Evolutionary conservation across 1,140 invertebrate genomes (phyloP).

Genomic region (Brachionus plicatilis): DNA sequence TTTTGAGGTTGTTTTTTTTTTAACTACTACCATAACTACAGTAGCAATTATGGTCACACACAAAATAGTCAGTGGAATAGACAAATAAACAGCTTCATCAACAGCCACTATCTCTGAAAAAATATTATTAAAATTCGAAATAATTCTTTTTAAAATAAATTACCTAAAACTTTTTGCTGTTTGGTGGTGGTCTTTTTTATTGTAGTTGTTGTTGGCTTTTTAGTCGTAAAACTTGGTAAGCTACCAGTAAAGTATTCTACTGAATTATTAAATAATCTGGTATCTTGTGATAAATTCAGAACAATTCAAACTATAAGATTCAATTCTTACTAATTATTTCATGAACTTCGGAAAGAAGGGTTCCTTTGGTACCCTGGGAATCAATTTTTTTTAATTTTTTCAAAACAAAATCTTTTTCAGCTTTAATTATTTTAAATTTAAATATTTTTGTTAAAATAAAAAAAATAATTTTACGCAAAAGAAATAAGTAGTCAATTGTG

Average conservation of each 20-base stretch:
- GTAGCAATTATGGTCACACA: background rate
- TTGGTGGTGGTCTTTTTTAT: background rate
- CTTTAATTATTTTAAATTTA: background rate
- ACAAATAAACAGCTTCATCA: background rate
- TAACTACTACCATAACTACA: background rate
- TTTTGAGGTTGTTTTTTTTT: background rate
- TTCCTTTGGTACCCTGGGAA: background rate
- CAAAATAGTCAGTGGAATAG: background rate
- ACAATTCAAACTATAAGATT: background rate
- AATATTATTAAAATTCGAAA: background rate
- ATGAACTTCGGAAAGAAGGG: background rate
- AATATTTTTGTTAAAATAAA: background rate
- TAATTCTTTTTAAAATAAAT: background rate
- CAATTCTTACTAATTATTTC: background rate
- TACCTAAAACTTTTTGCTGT: background rate
- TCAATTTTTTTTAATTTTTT: background rate
- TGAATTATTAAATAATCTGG: background rate
- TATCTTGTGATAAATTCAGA: background rate
- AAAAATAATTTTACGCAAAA: background rate
- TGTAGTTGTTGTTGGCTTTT: background rate
- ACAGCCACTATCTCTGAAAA: background rate
- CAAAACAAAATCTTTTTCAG: background rate
- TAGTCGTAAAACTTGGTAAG: background rate
- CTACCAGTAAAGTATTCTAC: background rate
- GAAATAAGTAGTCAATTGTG: background rate